Percentiles rank a stretch among this genome's conserved stretches.
Evolutionary conservation across 2,797 vertebrate species (phyloP).

Genomic region (Pachyuromys duprasi): DNA sequence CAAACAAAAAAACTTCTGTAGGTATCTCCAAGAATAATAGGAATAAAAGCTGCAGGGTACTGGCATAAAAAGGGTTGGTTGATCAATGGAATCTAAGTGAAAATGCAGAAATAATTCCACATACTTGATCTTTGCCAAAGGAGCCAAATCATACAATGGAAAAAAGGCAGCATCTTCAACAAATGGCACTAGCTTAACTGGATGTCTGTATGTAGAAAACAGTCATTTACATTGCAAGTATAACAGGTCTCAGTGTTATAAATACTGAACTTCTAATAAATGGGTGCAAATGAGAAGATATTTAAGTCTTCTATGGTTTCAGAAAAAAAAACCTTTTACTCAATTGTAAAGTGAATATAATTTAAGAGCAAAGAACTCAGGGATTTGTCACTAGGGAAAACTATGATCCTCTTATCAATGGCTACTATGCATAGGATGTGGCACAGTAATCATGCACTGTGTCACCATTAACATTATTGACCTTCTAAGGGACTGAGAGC

Average conservation of each 20-base stretch:
- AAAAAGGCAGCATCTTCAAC: too few species aligned
- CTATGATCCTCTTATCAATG: background rate
- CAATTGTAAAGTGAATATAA: background rate
- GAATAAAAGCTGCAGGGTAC: too few species aligned
- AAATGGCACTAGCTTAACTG: too few species aligned
- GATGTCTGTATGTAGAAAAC: too few species aligned
- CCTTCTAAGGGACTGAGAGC: background rate
- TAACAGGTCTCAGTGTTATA: background rate
- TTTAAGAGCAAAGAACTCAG: background rate
- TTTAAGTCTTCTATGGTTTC: background rate
- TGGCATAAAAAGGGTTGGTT: too few species aligned
- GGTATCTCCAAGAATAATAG: too few species aligned
- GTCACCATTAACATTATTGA: background rate
- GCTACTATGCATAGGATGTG: background rate
- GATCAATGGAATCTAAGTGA: too few species aligned
- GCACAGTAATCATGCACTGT: background rate
- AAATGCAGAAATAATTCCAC: too few species aligned
- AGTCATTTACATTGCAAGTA: background rate
- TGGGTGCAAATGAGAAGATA: background rate
- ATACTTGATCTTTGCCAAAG: too few species aligned
- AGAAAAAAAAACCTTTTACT: background rate
- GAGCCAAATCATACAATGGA: too few species aligned
- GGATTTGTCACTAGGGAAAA: background rate
- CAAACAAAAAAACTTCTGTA: too few species aligned
- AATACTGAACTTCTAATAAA: background rate